Conservation (phyloP, 2,797 vertebrate species). For the Urophycis tenuis region DNA sequence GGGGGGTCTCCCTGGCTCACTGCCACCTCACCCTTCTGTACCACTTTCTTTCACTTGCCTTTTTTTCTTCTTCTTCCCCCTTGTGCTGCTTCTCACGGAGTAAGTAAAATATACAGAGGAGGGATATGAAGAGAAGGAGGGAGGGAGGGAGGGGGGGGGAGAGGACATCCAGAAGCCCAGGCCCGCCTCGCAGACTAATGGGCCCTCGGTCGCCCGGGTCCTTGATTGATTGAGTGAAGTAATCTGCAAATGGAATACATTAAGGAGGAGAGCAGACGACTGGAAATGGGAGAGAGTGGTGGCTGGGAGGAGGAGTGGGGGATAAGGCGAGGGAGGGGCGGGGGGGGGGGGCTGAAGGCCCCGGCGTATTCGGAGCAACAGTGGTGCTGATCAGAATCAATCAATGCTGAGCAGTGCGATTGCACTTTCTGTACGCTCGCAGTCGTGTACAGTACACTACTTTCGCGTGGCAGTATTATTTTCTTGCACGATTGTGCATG, state of each 20-base stretch:
- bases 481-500: too few species aligned
- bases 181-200: conserved; percentile 61
- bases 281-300: conserved; percentile 38
- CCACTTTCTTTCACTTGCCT: background rate
- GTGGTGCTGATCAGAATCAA: conserved; percentile 1
- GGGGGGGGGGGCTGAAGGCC: too few species aligned
- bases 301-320: too few species aligned
- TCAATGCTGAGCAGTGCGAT: background rate
- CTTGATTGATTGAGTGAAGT: conserved; percentile 67
- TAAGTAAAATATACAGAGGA: conserved; percentile 5
- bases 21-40: background rate
- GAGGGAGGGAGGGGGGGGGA: too few species aligned
- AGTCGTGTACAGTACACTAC: background rate
- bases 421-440: background rate
- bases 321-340: too few species aligned
- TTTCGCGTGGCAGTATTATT: too few species aligned
- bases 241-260: conserved; percentile 72
- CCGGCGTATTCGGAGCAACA: background rate
- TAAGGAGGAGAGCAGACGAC: conserved; percentile 56
- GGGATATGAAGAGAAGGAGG: background rate
- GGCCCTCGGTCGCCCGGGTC: conserved; percentile 48
- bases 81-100: conserved; percentile 32
- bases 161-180: conserved; percentile 19
- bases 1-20: background rate
- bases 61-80: too few species aligned